These are phyloP conservation scores for Scaptomyza graminum DNA, from an alignment of 1,140 invertebrate species.

Conservation along the genomic window DNA sequence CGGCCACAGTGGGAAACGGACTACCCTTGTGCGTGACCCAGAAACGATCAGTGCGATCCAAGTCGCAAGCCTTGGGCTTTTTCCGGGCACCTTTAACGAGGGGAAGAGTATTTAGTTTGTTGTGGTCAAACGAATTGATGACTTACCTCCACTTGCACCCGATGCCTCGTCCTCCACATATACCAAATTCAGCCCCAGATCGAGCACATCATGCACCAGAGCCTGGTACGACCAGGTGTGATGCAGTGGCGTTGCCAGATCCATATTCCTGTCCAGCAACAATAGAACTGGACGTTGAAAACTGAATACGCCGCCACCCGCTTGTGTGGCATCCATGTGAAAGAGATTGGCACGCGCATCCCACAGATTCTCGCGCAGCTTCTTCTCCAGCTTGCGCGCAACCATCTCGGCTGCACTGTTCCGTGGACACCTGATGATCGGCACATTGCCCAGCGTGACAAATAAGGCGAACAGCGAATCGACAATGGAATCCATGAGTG, in stretches of 20 bases:
- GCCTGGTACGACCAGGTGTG: constrained; percentile 99
- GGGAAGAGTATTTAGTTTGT: no score
- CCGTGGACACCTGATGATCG: constrained; percentile 96
- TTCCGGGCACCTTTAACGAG: constrained; percentile 85
- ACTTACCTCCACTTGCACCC: constrained; percentile 35
- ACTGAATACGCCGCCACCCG: constrained; percentile 90
- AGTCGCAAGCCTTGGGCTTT: constrained; percentile 95
- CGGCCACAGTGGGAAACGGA: constrained; percentile 98
- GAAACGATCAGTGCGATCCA: constrained; percentile 94
- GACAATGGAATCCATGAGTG: constrained; percentile 96
- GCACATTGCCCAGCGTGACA: constrained; percentile 97
- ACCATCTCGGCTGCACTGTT: constrained; percentile 99
- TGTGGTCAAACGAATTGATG: no score
- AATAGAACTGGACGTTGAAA: constrained; percentile 97
- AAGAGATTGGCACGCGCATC: constrained; percentile 98
- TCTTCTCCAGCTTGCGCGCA: constrained; percentile 98
- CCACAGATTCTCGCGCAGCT: constrained; percentile 97
- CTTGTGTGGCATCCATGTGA: constrained; percentile 91
- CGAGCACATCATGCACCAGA: constrained; percentile 96
- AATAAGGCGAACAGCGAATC: constrained; percentile 99
- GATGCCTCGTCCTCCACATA: constrained; percentile 89
- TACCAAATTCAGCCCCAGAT: constrained; percentile 94
- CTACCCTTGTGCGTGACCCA: constrained; percentile 97
- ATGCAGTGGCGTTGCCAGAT: constrained; percentile 98
- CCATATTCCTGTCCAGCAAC: constrained; percentile 96